Percentiles rank a stretch among this genome's conserved stretches.
phyloP scores from a whole-genome alignment of 2,888 invertebrate genomes.

The Drosophila demipolita region DNA sequence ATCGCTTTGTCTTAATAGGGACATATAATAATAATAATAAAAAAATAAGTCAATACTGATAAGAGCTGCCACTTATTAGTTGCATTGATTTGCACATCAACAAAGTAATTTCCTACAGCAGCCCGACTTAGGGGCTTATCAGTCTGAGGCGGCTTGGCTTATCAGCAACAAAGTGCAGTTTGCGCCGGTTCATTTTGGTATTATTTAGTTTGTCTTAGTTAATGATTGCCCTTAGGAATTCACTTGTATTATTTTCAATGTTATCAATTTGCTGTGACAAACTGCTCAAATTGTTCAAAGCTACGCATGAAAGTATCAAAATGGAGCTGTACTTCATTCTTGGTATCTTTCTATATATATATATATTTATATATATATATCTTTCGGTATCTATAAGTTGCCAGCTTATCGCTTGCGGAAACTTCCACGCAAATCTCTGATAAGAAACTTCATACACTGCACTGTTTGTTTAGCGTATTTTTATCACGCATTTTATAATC shows the following conservation, averaged over 20 bases:
- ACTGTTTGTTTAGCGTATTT: slow-evolving; percentile 34
- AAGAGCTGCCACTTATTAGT: background rate
- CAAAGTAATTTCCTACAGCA: slow-evolving; percentile 13
- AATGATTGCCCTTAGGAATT: slow-evolving; percentile 44
- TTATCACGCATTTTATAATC: slow-evolving; percentile 36
- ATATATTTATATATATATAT: slow-evolving; percentile 1
- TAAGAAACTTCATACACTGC: slow-evolving; percentile 22
- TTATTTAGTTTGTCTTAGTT: slow-evolving; percentile 58
- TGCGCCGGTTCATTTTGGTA: slow-evolving; percentile 45
- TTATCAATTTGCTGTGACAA: slow-evolving; percentile 39
- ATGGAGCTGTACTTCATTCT: background rate
- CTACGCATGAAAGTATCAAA: slow-evolving; percentile 10
- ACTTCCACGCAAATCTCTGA: slow-evolving; percentile 21
- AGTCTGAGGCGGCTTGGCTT: slow-evolving; percentile 3
- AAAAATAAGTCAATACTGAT: slow-evolving; percentile 9
- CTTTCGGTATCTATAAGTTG: slow-evolving; percentile 19
- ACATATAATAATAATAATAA: slow-evolving; percentile 4
- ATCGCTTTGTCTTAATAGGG: slow-evolving; percentile 16
- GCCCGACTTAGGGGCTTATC: slow-evolving; percentile 21
- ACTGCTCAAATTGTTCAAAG: slow-evolving; percentile 11
- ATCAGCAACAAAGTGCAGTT: slow-evolving; percentile 37
- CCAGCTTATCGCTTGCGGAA: slow-evolving; percentile 51
- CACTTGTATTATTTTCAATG: slow-evolving; percentile 32
- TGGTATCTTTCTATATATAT: slow-evolving; percentile 34
- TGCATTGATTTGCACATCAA: slow-evolving; percentile 29